Base-by-base conservation (phyloP, 2,113 vertebrate species). In the Syngnathus typhle region DNA sequence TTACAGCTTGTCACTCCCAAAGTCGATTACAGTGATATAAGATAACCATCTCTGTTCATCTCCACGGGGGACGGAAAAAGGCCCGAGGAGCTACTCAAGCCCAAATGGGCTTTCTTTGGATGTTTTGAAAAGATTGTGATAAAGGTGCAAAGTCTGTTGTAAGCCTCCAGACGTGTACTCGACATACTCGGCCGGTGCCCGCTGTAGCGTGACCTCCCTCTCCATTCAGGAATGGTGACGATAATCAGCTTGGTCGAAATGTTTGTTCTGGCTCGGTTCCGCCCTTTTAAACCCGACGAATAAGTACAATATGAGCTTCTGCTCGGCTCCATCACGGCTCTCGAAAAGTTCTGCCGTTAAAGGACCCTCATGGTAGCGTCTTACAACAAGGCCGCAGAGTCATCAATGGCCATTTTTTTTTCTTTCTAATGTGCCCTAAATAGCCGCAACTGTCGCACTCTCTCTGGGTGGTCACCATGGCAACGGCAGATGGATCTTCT, bases 401-500 rank as follows among this genome's bases (percentile, higher is more conserved):
- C 59, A 72, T 59, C 47, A 21, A 62, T 67, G 44, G 65, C 67
- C 75, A 78, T 81, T 59, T 49, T 49, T 49, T n/a, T 9, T 49
- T 49, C 65, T 76, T 32, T 68, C 51, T 19, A 13, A 11, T 7
- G 58, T 43, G 60, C 68, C 73, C 75, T 60, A 78, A 83, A 85
- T 86, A 85, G 74, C 77, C 61, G 51, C 18, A 51, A 71, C 54
- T 19, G 2, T 79, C 73, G 68, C 43, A 56, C 68, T 78, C 70
- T 72, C 27, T 60, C 59, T 69, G 70, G 32, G 5, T 41, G 0
- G 83, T 89, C 79, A 78, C 85, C 85, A 89, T 88, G 82, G 87
- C 75, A 85, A 89, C 87, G 65, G 46, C 37, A 59, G 64, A 54
- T 69, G 65, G 39, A 23, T 62, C 60, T 59, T 75, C 64, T 15